A percentile compares a stretch with the other conserved stretches of the same genome.
phyloP scores from a whole-genome alignment of 2,888 invertebrate genomes.

The Phaonia tiefii region DNA sequence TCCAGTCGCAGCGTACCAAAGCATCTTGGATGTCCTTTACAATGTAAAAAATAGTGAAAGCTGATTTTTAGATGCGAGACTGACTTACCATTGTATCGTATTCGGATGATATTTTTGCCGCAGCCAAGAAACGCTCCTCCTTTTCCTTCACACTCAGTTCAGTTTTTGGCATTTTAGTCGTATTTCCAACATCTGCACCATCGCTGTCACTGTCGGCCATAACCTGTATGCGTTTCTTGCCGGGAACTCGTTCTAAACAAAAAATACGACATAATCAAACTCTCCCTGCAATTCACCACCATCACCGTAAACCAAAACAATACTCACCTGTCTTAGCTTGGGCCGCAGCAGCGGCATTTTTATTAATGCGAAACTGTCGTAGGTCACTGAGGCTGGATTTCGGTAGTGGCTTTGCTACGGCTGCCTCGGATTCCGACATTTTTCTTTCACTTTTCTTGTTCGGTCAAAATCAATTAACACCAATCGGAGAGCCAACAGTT shows the following conservation, averaged over 20 bases:
- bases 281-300: neutral
- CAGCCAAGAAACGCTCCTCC: constrained; percentile 78
- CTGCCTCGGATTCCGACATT: constrained; percentile 72
- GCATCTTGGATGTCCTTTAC: constrained; percentile 80
- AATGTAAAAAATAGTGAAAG: neutral
- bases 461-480: neutral
- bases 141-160: constrained; percentile 77
- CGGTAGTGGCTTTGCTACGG: constrained; percentile 69
- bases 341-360: constrained; percentile 68
- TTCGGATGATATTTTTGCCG: constrained; percentile 77
- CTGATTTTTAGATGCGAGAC: too few relatives aligned
- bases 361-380: constrained; percentile 78
- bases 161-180: constrained; percentile 75
- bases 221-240: constrained; percentile 78
- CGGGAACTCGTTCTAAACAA: constrained; percentile 77
- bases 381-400: constrained; percentile 76
- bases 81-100: constrained; percentile 79
- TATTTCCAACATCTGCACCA: constrained; percentile 72
- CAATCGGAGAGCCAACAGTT: neutral
- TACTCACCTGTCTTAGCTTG: constrained; percentile 71
- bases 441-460: constrained; percentile 49
- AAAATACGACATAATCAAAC: neutral
- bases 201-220: constrained; percentile 80
- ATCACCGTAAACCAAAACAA: neutral
- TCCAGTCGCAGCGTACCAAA: constrained; percentile 79